Evolutionary conservation across 2,113 vertebrate genomes (phyloP).

Genomic region (Cephalopterus ornatus): DNA sequence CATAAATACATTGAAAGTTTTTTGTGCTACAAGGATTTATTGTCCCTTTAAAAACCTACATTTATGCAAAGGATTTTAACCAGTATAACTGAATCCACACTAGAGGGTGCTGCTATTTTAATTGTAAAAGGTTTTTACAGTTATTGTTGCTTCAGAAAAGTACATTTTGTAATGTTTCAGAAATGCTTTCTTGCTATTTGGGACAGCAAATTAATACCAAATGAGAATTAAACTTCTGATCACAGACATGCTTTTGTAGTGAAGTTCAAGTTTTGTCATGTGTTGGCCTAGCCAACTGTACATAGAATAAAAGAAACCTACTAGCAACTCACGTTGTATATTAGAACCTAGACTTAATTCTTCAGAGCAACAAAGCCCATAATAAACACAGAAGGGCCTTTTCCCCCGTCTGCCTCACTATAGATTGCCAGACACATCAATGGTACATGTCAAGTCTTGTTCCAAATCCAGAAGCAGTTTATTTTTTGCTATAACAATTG

Average conservation of each 20-base stretch:
- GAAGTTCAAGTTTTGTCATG: neutral
- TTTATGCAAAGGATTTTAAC: neutral
- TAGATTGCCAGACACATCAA: neutral
- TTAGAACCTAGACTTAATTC: neutral
- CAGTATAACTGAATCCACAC: neutral
- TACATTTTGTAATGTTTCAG: neutral
- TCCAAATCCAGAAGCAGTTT: neutral
- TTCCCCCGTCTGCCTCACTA: neutral
- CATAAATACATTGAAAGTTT: neutral
- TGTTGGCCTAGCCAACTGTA: neutral
- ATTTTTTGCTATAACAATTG: neutral
- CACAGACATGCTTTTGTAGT: neutral
- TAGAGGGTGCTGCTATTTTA: slow-evolving; percentile 47
- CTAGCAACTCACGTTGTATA: neutral
- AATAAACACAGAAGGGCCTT: neutral
- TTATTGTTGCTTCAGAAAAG: neutral
- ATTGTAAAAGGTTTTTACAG: neutral
- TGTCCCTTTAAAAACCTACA: neutral
- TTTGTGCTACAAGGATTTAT: neutral
- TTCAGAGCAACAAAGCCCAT: neutral
- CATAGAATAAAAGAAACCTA: neutral
- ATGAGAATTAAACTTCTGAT: neutral
- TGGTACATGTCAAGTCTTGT: neutral
- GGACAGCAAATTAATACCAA: neutral
- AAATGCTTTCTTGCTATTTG: neutral